Conservation (phyloP, 2,113 vertebrate species). For the Odocoileus virginianus region DNA sequence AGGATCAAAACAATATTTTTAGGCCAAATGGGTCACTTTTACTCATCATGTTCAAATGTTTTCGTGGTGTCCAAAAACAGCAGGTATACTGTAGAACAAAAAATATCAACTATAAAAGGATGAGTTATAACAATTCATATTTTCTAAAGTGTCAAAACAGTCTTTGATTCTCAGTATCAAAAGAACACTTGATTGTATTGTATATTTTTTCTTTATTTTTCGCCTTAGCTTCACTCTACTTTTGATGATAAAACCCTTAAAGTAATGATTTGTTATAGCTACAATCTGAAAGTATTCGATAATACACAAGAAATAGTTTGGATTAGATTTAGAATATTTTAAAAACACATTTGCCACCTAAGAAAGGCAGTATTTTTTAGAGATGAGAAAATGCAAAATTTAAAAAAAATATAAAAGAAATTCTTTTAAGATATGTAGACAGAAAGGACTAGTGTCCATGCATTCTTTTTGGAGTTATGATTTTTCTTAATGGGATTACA, state of each 20-base stretch:
- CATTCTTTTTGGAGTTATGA: neutral
- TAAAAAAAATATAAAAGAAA: neutral
- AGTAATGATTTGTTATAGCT: conserved; percentile 2
- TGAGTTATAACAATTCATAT: conserved; percentile 38
- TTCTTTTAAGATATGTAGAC: neutral
- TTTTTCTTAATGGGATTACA: neutral
- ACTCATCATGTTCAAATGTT: conserved; percentile 21
- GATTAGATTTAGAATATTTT: neutral
- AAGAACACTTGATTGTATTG: conserved; percentile 31
- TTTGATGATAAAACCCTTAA: conserved; percentile 31
- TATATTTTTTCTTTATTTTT: neutral
- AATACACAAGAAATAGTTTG: neutral
- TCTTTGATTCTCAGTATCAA: conserved; percentile 53
- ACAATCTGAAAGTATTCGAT: conserved; percentile 1
- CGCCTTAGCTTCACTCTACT: neutral
- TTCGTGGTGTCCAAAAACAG: conserved; percentile 12
- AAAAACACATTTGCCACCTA: neutral
- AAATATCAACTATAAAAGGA: conserved; percentile 25
- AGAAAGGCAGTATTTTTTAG: neutral
- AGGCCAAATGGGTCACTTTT: neutral
- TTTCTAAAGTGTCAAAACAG: conserved; percentile 57
- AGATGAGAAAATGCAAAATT: neutral
- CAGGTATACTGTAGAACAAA: conserved; percentile 22
- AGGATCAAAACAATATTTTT: neutral
- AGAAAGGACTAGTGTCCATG: neutral